phyloP scores from a whole-genome alignment of 2,888 invertebrate genomes.

The Phengaris arion region DNA sequence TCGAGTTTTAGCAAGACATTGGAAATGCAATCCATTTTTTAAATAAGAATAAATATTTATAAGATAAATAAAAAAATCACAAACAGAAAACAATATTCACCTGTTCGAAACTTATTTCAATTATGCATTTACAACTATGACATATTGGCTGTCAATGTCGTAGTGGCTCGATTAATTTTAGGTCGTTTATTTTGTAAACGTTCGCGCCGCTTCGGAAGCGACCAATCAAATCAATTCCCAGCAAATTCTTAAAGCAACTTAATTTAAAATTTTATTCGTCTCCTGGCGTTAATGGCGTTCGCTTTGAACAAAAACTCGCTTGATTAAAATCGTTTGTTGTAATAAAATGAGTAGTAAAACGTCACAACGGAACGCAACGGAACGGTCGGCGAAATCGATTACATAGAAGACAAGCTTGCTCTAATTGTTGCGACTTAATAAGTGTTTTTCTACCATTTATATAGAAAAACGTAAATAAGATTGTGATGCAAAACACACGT shows the following conservation, averaged over 20 bases:
- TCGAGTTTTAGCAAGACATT: too few relatives aligned
- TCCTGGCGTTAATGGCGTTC: slow-evolving; percentile 69
- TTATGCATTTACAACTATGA: not conserved
- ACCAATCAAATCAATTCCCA: slow-evolving; percentile 69
- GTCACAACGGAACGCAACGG: slow-evolving; percentile 72
- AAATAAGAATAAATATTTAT: too few relatives aligned
- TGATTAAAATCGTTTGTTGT: slow-evolving; percentile 80
- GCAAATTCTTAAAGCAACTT: slow-evolving; percentile 70
- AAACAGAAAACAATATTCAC: not conserved
- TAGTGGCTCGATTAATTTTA: slow-evolving; percentile 43
- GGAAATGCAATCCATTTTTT: not conserved
- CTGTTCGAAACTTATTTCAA: not conserved
- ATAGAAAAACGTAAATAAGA: too few relatives aligned
- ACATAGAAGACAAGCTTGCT: slow-evolving; percentile 60
- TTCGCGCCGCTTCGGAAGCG: slow-evolving; percentile 47
- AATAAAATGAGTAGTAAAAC: slow-evolving; percentile 77
- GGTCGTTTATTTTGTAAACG: slow-evolving; percentile 47
- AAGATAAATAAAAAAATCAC: too few relatives aligned
- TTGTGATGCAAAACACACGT: too few relatives aligned
- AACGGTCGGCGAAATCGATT: slow-evolving; percentile 77
- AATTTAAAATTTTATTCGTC: slow-evolving; percentile 70
- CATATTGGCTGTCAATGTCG: not conserved
- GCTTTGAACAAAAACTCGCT: slow-evolving; percentile 74
- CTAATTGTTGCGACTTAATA: not conserved
- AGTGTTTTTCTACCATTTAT: not conserved